Evolutionary conservation across 2,888 invertebrate genomes (phyloP), one percentile per base, ranked within the genome.

Genomic region (Lapara coniferarum): DNA sequence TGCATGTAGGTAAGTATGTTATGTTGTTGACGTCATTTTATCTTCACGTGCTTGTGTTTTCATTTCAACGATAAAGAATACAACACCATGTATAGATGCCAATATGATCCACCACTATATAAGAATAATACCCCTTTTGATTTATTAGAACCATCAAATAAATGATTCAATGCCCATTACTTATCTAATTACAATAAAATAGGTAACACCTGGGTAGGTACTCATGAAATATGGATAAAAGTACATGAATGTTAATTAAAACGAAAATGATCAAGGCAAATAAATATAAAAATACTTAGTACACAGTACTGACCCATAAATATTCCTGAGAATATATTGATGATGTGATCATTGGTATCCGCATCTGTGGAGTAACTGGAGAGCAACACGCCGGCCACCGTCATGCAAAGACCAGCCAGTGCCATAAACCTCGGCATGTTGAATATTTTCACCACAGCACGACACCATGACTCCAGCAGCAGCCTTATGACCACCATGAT

Each of bases 381-480:
- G 6, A 94, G 83, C 66, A 95, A 79, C 0, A 95, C 89, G 13
- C 95, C 95, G 0, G 95, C 94, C 67, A 95, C 95, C 0, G 94
- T 94, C 75, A 95, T 77, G 77, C 95, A 95, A 52, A 95, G 90
- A 5, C 95, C 95, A 2, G 95, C 88, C 56, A 95, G 85, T 0
- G 94, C 94, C 76, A 95, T 94, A 57, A 95, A 90, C 71, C 95
- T 84, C 0, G 95, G 95, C 95, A 95, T 95, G 72, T 94, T 94
- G 81, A 95, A 95, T 56, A 89, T 88, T 73, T 92, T 93, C 73
- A 95, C 94, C 67, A 96, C 85, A 12, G 92, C 92, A 67, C 94
- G 85, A 72, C 95, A 93, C 93, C 95, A 95, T 7, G 96, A 95
- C 82, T 96, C 96, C 87, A 91, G 75, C 69, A 96, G 87, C 59